Base-by-base conservation (phyloP, 2,888 invertebrate species). In the Gerris lacustris region DNA sequence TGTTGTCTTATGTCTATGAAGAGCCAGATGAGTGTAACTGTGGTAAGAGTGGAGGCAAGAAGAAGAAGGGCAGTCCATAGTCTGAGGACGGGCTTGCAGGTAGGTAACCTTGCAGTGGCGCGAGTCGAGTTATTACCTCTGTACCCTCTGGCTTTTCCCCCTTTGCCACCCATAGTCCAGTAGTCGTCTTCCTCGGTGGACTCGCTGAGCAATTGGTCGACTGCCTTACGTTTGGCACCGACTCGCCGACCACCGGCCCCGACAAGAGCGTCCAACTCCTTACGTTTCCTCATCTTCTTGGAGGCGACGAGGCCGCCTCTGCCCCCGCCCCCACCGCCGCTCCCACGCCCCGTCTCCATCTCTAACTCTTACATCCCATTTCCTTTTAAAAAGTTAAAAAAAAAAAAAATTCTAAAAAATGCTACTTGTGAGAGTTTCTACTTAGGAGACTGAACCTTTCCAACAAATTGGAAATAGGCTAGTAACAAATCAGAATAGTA, bases 281-380 rank as follows among this genome's bases (percentile, higher is more conserved):
- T 85, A 75, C 90, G 84, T 79, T 90, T 90, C 78, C 88, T 84
- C 88, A 90, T 89, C 82, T 89, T 89, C 81, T 90, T 90, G 18
- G 18, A n/a, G 9, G 9, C 64, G 9, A 64, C 17, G 31, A 64
- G 18, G 75, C 84, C 83, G 73, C 81, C 80, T 66, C 82, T 88
- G 79, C 81, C 87, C 80, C 85, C 87, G 82, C 79, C 83, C 84
- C 84, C 84, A 77, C 80, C 79, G 76, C 84, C 85, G 83, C 77
- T 80, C 78, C 77, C 78, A 75, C 73, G 76, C 74, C 77, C 76
- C 73, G 75, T 77, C 77, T 80, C 80, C 80, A 78, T 74, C 66
- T 72, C 72, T 70, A 73, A 11, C 55, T 55, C 15, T 55, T 55
- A 55, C 55, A 55, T 15, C 15, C 55, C 55, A 55, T 55, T 15